phyloP scores from a whole-genome alignment of 2,113 vertebrate species.

The Bos javanicus region DNA sequence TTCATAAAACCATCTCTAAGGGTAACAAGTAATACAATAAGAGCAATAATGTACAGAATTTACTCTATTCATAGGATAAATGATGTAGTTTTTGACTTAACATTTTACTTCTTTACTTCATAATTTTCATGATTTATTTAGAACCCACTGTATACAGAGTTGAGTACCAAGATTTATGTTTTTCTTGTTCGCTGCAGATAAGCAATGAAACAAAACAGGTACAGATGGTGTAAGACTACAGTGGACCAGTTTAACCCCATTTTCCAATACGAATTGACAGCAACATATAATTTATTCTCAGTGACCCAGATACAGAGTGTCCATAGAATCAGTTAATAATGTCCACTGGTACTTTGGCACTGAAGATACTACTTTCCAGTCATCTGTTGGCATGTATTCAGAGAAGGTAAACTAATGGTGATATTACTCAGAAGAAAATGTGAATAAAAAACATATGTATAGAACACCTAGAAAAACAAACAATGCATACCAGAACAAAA shows the following conservation, averaged over 20 bases:
- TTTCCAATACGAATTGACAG: neutral
- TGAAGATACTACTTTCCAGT: neutral
- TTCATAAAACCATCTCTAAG: neutral
- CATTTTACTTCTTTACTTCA: neutral
- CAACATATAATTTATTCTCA: neutral
- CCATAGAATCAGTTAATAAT: neutral
- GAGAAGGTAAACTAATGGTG: neutral
- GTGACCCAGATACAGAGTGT: neutral
- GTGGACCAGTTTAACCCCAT: neutral
- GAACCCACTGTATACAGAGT: neutral
- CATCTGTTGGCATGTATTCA: neutral
- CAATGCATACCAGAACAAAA: neutral
- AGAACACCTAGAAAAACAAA: neutral
- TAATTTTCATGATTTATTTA: neutral
- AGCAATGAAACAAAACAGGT: neutral
- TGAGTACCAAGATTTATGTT: neutral
- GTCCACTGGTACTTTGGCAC: neutral
- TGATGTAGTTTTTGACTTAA: neutral
- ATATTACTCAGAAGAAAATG: neutral
- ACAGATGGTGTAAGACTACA: neutral
- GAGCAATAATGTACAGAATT: neutral
- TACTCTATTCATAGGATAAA: neutral
- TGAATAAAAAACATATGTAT: neutral
- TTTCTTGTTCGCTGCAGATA: neutral
- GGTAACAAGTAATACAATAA: neutral